These are phyloP conservation scores for Mormyrops attenuatus DNA, from an alignment of 2,797 vertebrate species.

Conservation along the genomic window DNA sequence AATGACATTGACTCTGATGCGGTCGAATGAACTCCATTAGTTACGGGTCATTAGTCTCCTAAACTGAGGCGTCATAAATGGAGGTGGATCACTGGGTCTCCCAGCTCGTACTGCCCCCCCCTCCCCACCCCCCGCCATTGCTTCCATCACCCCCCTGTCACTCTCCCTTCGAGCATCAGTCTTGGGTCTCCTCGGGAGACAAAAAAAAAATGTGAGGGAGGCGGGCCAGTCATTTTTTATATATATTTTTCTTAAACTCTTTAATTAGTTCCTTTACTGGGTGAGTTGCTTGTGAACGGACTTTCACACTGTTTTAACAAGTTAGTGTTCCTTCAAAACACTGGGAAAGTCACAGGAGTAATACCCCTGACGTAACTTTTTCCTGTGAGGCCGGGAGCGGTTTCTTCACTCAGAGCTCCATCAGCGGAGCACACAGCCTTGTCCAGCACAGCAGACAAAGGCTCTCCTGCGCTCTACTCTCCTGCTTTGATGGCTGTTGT, in stretches of 20 bases:
- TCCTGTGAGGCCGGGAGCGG: not conserved
- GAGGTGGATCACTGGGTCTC: not conserved
- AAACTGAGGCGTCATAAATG: constrained; percentile 12
- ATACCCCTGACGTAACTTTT: not conserved
- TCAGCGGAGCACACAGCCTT: not conserved
- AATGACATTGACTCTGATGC: constrained; percentile 28
- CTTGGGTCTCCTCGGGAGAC: not conserved
- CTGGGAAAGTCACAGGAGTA: not conserved
- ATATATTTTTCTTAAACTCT: not conserved
- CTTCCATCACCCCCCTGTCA: constrained; percentile 7
- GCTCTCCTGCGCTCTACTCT: not conserved
- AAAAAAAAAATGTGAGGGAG: not conserved
- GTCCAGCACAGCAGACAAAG: not conserved
- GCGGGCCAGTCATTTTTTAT: not conserved
- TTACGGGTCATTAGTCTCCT: constrained; percentile 21
- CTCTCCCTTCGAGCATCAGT: not conserved
- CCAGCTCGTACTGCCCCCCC: not conserved
- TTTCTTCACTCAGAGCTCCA: not conserved
- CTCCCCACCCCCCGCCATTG: not conserved
- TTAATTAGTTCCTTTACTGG: not conserved
- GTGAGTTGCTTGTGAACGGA: not conserved
- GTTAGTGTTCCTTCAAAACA: not conserved
- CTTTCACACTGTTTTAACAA: not conserved
- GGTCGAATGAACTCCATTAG: constrained; percentile 19
- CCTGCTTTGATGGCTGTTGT: constrained; percentile 11